A percentile compares a stretch with the other conserved stretches of the same genome.
Conservation (phyloP, 64 coral and sea anemone genomes). For the Stichodactyla mertensii region DNA sequence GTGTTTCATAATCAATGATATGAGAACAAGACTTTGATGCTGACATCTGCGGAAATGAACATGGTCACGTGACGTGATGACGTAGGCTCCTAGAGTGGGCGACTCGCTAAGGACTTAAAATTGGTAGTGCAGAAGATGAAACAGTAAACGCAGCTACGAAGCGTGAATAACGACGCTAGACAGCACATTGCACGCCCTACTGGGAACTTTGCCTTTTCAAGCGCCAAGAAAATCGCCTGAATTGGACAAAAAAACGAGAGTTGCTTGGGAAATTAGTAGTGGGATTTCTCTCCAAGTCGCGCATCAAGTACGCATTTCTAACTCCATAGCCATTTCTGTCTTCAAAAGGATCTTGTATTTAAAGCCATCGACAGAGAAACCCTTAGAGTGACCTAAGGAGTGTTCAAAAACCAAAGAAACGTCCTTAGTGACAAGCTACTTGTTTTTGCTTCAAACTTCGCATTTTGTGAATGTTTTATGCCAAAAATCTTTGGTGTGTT, state of each 20-base stretch:
- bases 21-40: background rate
- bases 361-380: background rate
- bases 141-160: background rate
- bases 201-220: too few relatives aligned
- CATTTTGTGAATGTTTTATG: too few relatives aligned
- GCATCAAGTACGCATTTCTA: background rate
- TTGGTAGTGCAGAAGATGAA: background rate
- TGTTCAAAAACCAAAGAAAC: background rate
- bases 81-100: background rate
- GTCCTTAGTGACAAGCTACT: too few relatives aligned
- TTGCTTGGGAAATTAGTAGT: too few relatives aligned
- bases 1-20: constrained; percentile 1
- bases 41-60: constrained; percentile 1
- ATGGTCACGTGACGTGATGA: background rate
- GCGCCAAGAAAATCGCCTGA: too few relatives aligned
- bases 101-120: background rate
- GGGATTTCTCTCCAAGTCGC: background rate
- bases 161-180: background rate
- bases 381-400: background rate
- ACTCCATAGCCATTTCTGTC: background rate
- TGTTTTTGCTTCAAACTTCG: too few relatives aligned
- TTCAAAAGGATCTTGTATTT: background rate
- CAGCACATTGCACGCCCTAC: background rate
- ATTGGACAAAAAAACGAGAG: background rate
- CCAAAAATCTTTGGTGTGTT: too few relatives aligned